phyloP scores from a whole-genome alignment of 2,113 vertebrate genomes.

The Pantherophis guttatus region DNA sequence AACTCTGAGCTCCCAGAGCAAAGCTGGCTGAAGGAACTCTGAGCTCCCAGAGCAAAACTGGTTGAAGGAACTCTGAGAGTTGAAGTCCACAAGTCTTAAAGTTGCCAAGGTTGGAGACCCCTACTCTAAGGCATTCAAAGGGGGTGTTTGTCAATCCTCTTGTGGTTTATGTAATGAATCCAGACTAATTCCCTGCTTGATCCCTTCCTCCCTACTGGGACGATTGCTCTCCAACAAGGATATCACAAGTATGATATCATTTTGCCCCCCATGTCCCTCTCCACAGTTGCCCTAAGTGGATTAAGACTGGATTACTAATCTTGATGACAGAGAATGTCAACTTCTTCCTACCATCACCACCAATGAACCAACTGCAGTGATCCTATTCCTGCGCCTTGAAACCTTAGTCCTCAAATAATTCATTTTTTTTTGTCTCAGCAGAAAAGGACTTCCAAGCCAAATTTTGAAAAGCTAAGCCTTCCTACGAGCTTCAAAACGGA shows the following conservation, averaged over 20 bases:
- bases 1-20: too few species aligned
- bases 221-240: neutral
- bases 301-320: neutral
- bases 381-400: neutral
- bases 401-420: neutral
- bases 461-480: neutral
- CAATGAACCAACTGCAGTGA: neutral
- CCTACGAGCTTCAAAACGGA: neutral
- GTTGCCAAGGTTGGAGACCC: neutral
- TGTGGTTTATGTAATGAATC: neutral
- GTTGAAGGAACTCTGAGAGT: too few species aligned
- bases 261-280: neutral
- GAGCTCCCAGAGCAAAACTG: too few species aligned
- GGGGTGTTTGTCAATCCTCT: neutral
- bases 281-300: neutral
- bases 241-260: neutral
- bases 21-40: too few species aligned
- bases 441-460: slow-evolving; percentile 3
- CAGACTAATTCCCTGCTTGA: neutral
- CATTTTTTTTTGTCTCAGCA: neutral
- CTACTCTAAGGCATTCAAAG: neutral
- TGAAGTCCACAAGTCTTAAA: too few species aligned
- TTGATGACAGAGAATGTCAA: neutral
- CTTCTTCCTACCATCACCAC: neutral
- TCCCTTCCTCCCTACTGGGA: neutral